phyloP scores from a whole-genome alignment of 2,797 vertebrate genomes.

The Peromyscus eremicus region DNA sequence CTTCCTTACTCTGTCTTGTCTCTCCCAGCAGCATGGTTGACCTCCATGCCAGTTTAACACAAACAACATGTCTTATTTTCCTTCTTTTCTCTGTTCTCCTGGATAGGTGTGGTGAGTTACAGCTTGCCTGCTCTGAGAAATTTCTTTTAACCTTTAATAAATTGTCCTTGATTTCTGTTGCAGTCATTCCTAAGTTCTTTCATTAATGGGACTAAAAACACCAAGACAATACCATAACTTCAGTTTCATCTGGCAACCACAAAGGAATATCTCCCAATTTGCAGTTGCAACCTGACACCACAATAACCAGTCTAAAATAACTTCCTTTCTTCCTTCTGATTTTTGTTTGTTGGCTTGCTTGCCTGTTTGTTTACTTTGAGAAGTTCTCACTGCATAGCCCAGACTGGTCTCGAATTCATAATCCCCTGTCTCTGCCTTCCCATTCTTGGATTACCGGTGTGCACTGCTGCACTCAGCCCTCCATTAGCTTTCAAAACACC shows the following conservation, averaged over 20 bases:
- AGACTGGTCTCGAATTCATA: not conserved
- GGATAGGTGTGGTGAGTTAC: not conserved
- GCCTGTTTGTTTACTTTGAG: not conserved
- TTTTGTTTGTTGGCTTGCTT: not conserved
- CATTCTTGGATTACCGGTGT: not conserved
- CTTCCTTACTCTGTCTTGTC: not conserved
- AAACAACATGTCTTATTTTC: not conserved
- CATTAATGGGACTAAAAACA: not conserved
- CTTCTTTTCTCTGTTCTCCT: not conserved
- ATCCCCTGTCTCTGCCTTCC: not conserved
- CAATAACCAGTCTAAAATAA: not conserved
- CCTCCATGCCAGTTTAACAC: not conserved
- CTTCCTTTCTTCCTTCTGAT: not conserved
- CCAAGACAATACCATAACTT: not conserved
- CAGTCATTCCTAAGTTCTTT: not conserved
- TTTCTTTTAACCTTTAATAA: not conserved
- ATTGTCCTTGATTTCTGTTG: not conserved
- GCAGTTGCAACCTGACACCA: not conserved
- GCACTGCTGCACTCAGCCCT: not conserved
- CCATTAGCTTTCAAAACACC: not conserved
- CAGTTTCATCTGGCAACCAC: not conserved
- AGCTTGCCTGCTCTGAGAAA: not conserved
- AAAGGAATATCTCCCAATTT: not conserved
- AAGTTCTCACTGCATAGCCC: not conserved
- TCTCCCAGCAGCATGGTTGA: not conserved